Evolutionary conservation across 2,888 invertebrate genomes (phyloP), one percentile per base, ranked within the genome.

Genomic region (Zeuzera pyrina): DNA sequence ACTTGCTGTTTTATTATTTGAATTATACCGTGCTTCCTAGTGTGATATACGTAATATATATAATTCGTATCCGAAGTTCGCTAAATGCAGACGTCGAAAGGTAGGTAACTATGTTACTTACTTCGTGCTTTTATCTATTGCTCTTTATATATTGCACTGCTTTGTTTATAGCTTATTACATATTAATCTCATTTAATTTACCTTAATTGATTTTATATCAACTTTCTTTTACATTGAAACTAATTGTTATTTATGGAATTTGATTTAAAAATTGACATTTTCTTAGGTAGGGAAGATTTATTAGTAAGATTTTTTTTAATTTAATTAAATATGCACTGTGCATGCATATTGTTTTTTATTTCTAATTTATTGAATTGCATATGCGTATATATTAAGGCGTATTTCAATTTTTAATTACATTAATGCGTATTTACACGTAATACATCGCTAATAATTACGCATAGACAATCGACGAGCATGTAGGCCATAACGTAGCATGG

Each of bases 101-200:
- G 79, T 79, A 79, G 78, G 78, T 77, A 57, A 57, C 45, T 43
- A 51, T 61, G 28, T 29, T 29, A 47, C 43, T 35, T 46, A 48
- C 45, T 52, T 41, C 8, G 58, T 65, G 62, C 62, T 51, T 45
- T 45, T 45, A 42, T 58, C 52, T 57, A 36, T 53, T 47, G 65
- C 63, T 65, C 34, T 49, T 28, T 54, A 36, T 39, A 31, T 43
- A 52, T 49, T n/a, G 47, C 45, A 52, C 46, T 38, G 58, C 59
- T 61, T 62, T 52, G 42, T 50, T 39, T 41, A 53, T 56, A 48
- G 61, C 61, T 60, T 47, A 32, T 40, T 31, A 34, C 21, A 29
- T 29, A 27, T 16, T 28, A 22, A 22, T 10, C 22, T n/a, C 2
- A 22, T 22, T 22, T 22, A 3, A 19, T 19, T 19, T 19, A 19